Evolutionary conservation across 1,140 invertebrate species (phyloP).

Genomic region (Hyles euphorbiae): DNA sequence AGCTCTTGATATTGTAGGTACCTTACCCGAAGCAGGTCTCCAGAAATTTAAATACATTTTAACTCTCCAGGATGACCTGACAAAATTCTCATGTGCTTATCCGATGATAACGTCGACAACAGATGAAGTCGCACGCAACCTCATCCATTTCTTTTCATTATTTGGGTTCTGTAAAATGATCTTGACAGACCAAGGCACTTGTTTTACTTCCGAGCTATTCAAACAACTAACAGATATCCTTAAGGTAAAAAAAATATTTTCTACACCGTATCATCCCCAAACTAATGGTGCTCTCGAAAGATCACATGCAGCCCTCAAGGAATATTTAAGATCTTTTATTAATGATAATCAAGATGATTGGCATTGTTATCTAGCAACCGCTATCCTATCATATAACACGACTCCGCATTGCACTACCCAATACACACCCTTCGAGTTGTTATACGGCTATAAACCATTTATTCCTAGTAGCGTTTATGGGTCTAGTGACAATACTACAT

Average conservation of each 20-base stretch:
- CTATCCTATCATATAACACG: constrained; percentile 37
- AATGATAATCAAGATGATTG: constrained; percentile 31
- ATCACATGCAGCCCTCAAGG: constrained; percentile 26
- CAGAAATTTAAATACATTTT: constrained; percentile 40
- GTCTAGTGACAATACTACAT: constrained; percentile 4
- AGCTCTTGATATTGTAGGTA: constrained; percentile 39
- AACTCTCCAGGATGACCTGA: constrained; percentile 42
- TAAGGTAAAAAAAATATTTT: constrained; percentile 36
- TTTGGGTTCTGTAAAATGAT: constrained; percentile 47
- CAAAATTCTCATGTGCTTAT: constrained; percentile 39
- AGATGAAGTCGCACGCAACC: constrained; percentile 26
- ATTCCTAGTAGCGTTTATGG: constrained; percentile 21
- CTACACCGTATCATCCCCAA: constrained; percentile 52
- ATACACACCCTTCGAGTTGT: constrained; percentile 35
- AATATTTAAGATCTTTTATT: constrained; percentile 40
- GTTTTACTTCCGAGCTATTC: constrained; percentile 43
- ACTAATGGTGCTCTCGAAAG: constrained; percentile 32
- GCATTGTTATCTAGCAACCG: constrained; percentile 29
- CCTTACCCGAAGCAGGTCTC: constrained; percentile 24
- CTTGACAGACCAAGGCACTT: constrained; percentile 43
- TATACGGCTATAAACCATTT: constrained; percentile 36
- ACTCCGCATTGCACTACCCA: constrained; percentile 10
- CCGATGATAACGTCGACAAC: constrained; percentile 32
- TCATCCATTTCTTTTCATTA: constrained; percentile 42
- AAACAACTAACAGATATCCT: constrained; percentile 40